A percentile compares a stretch with the other conserved stretches of the same genome.
Conservation (phyloP, 2,797 vertebrate species). For the Ctenochaetus hawaiiensis region DNA sequence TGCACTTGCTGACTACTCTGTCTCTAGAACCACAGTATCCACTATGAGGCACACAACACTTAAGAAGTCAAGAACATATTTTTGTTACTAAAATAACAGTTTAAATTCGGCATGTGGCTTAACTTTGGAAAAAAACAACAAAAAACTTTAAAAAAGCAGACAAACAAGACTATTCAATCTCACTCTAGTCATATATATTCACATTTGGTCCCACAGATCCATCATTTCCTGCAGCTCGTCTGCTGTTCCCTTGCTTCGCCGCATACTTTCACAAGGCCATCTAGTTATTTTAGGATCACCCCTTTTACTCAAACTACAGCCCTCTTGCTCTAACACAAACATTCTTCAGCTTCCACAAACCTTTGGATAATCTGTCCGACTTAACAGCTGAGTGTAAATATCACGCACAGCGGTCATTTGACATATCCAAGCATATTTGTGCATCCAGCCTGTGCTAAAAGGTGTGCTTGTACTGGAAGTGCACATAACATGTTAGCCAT, state of each 20-base stretch:
- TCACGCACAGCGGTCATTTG: conserved; percentile 32
- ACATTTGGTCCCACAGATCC: conserved; percentile 37
- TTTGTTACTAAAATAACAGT: not conserved
- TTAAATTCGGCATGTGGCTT: not conserved
- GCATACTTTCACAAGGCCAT: conserved; percentile 79
- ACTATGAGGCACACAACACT: not conserved
- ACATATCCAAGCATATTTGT: conserved; percentile 44
- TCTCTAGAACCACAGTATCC: not conserved
- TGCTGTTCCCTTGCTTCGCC: conserved; percentile 43
- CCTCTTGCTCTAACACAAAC: conserved; percentile 66
- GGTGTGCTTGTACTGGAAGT: conserved; percentile 47
- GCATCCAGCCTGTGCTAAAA: conserved; percentile 33
- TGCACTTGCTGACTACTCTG: not conserved
- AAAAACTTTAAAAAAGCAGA: not conserved
- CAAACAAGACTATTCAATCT: conserved; percentile 5
- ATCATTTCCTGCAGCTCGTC: conserved; percentile 66
- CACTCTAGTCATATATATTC: conserved; percentile 26
- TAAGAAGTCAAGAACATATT: not conserved
- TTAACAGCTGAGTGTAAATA: conserved; percentile 53
- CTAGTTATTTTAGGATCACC: conserved; percentile 81
- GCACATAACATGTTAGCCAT: conserved; percentile 47
- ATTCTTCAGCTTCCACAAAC: conserved; percentile 71
- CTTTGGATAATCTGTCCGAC: conserved; percentile 58
- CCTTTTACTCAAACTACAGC: conserved; percentile 72
- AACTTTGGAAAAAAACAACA: conserved; percentile 1